phyloP scores from a whole-genome alignment of 1,140 invertebrate species.

The Polypedilum pembai region DNA sequence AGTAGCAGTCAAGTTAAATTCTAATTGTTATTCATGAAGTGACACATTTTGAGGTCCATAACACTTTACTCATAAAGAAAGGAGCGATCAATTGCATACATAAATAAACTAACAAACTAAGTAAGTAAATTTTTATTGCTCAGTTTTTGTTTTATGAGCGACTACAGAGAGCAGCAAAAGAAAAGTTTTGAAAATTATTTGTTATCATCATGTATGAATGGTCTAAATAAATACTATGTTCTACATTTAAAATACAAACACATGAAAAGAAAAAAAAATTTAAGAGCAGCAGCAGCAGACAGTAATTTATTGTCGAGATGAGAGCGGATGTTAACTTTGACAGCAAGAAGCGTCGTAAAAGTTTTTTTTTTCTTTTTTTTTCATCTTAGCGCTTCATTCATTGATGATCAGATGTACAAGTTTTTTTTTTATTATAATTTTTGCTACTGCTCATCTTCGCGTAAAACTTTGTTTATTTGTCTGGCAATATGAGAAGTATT shows the following conservation, averaged over 20 bases:
- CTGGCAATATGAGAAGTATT: conserved; percentile 2
- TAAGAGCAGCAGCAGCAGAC: background rate
- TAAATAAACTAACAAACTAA: too few relatives aligned
- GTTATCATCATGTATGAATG: too few relatives aligned
- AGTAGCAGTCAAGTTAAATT: too few relatives aligned
- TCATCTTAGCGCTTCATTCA: conserved; percentile 1
- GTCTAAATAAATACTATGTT: too few relatives aligned
- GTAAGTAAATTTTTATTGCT: too few relatives aligned
- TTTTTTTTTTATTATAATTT: background rate
- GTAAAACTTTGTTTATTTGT: background rate
- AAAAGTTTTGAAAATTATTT: too few relatives aligned
- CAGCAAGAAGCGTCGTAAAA: background rate
- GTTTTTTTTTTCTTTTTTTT: conserved; percentile 11
- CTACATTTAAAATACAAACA: background rate
- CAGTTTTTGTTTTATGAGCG: too few relatives aligned
- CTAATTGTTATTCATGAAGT: too few relatives aligned
- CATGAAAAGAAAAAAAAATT: background rate
- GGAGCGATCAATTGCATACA: too few relatives aligned
- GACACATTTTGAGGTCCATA: too few relatives aligned
- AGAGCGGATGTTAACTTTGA: conserved; percentile 7
- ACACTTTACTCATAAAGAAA: too few relatives aligned
- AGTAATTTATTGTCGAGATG: conserved; percentile 2
- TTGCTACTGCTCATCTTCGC: background rate
- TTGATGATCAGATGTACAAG: background rate
- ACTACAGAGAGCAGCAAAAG: too few relatives aligned